These are phyloP conservation scores for Ennomos quercinarius DNA, from an alignment of 2,888 invertebrate genomes.

Conservation along the genomic window DNA sequence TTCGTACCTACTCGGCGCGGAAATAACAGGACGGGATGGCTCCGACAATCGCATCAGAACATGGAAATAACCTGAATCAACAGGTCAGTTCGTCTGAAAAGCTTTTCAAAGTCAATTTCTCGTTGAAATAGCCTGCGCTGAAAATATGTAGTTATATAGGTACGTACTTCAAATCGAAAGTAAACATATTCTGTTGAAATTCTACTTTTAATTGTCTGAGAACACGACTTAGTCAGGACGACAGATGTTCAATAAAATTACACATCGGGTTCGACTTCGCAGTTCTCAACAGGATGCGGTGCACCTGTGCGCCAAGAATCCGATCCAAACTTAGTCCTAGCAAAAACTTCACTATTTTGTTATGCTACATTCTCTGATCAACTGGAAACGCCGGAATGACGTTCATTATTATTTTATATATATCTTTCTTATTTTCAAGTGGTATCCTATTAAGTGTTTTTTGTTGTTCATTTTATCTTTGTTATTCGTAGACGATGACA, in stretches of 20 bases:
- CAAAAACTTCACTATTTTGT: constrained; percentile 62
- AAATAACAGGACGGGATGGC: constrained; percentile 76
- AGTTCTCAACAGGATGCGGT: constrained; percentile 72
- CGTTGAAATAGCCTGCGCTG: constrained; percentile 17
- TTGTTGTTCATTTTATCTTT: constrained; percentile 10
- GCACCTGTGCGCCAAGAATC: constrained; percentile 74
- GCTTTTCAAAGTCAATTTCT: constrained; percentile 38
- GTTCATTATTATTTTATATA: not conserved
- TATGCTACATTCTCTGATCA: constrained; percentile 32
- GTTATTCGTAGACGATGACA: not conserved
- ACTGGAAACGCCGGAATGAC: constrained; percentile 1
- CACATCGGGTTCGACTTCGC: constrained; percentile 63
- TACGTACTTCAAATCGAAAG: constrained; percentile 26
- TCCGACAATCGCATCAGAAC: constrained; percentile 66
- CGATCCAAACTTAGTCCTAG: constrained; percentile 58
- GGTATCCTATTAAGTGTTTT: constrained; percentile 11
- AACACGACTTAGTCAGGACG: constrained; percentile 29
- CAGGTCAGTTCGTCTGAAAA: constrained; percentile 59
- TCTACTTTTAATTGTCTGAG: constrained; percentile 20
- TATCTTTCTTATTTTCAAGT: not conserved
- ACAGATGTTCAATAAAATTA: constrained; percentile 74
- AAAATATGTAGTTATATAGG: too few relatives aligned
- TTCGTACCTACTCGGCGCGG: constrained; percentile 66
- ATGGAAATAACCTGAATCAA: constrained; percentile 78
- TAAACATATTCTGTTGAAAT: constrained; percentile 26